phyloP scores from a whole-genome alignment of 2,113 vertebrate genomes.

The Amphiprion percula region DNA sequence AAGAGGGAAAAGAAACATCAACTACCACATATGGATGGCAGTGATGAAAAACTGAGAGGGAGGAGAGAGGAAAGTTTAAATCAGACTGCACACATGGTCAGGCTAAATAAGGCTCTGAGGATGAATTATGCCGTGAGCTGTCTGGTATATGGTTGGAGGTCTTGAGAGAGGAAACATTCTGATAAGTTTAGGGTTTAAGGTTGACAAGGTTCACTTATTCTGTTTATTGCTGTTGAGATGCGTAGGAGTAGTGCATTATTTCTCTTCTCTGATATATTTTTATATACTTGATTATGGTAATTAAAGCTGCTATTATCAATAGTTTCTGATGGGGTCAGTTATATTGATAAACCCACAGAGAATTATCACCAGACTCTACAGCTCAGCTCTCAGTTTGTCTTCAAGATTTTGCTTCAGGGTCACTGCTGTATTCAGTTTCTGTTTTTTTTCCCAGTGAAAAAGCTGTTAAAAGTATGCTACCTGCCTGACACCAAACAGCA shows the following conservation, averaged over 20 bases:
- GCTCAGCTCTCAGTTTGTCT: not conserved
- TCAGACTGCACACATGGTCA: conserved; percentile 16
- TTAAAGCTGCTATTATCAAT: conserved; percentile 31
- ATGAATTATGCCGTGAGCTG: conserved; percentile 19
- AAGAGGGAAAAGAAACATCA: conserved; percentile 19
- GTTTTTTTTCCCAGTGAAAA: not conserved
- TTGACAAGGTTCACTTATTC: conserved; percentile 5
- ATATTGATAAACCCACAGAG: not conserved
- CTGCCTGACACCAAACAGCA: conserved; percentile 2
- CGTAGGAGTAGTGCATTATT: not conserved
- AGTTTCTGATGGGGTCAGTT: not conserved
- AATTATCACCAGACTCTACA: not conserved
- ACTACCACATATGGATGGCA: conserved; percentile 6
- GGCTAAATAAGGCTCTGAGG: conserved; percentile 10
- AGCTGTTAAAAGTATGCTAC: not conserved
- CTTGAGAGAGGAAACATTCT: not conserved
- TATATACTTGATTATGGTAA: not conserved
- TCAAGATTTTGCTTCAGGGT: conserved; percentile 17
- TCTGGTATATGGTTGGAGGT: not conserved
- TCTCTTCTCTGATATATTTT: not conserved
- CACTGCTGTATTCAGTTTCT: conserved; percentile 3
- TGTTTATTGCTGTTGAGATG: conserved; percentile 13
- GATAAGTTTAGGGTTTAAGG: not conserved
- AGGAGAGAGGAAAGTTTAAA: conserved; percentile 32
- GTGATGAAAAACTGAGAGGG: conserved; percentile 11